Evolutionary conservation across 2,888 invertebrate genomes (phyloP).

Genomic region (Chrysomela aeneicollis): DNA sequence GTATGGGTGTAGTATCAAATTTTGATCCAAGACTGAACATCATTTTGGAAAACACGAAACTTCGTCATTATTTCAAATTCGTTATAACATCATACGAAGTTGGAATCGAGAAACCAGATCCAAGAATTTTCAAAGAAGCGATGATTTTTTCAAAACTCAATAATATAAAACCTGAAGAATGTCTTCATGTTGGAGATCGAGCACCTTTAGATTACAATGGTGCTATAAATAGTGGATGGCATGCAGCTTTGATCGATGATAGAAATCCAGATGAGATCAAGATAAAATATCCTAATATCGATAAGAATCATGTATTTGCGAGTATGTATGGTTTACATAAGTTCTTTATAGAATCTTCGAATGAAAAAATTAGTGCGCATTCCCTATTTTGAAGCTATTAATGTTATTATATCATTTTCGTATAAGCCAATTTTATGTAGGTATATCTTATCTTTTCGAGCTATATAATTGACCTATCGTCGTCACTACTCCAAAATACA

Average conservation of each 20-base stretch:
- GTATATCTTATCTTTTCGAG: no score
- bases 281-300: constrained; percentile 60
- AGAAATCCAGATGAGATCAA: constrained; percentile 54
- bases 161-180: constrained; percentile 67
- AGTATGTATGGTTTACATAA: constrained; percentile 65
- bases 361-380: constrained; percentile 43
- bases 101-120: constrained; percentile 78
- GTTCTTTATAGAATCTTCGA: constrained; percentile 49
- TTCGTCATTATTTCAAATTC: constrained; percentile 80
- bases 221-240: constrained; percentile 79
- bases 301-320: constrained; percentile 60
- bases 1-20: constrained; percentile 85
- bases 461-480: no score
- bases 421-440: no score
- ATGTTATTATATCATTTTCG: no score
- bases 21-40: constrained; percentile 82
- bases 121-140: constrained; percentile 74
- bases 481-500: no score
- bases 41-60: constrained; percentile 71
- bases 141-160: constrained; percentile 62
- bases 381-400: constrained; percentile 21
- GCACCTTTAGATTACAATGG: constrained; percentile 79
- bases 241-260: constrained; percentile 66
- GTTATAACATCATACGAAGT: constrained; percentile 80
- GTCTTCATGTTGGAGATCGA: constrained; percentile 86